Evolutionary conservation across 1,140 invertebrate genomes (phyloP).

Genomic region (Goniozus legneri): DNA sequence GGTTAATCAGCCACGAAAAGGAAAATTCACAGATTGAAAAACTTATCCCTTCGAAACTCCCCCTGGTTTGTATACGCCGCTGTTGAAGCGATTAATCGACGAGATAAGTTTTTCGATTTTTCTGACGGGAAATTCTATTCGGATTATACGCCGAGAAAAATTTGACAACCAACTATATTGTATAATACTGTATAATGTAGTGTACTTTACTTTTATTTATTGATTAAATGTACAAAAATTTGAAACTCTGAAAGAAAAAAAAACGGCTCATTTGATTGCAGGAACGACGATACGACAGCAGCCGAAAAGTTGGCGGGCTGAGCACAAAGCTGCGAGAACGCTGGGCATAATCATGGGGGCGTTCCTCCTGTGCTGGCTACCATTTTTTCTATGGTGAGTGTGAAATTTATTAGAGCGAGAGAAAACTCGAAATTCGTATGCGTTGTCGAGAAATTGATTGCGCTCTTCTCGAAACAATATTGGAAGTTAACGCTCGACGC

Average conservation of each 20-base stretch:
- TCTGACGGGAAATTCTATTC: neutral
- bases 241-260: too few relatives aligned
- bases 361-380: constrained; percentile 85
- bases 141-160: neutral
- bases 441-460: neutral
- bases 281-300: constrained; percentile 70
- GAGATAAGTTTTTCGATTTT: neutral
- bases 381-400: constrained; percentile 80
- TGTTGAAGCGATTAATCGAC: neutral
- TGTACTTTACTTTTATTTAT: constrained; percentile 5
- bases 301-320: constrained; percentile 76
- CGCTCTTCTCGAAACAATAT: too few relatives aligned
- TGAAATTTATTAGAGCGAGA: constrained; percentile 1
- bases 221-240: too few relatives aligned
- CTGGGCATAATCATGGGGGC: constrained; percentile 88
- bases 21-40: neutral
- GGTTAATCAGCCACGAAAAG: neutral
- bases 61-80: neutral
- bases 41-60: neutral
- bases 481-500: too few relatives aligned
- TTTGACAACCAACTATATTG: neutral
- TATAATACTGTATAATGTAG: neutral
- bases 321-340: constrained; percentile 90
- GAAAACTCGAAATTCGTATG: neutral
- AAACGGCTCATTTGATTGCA: constrained; percentile 51